Conservation (phyloP, 2,113 vertebrate species). For the Callorhinus ursinus region DNA sequence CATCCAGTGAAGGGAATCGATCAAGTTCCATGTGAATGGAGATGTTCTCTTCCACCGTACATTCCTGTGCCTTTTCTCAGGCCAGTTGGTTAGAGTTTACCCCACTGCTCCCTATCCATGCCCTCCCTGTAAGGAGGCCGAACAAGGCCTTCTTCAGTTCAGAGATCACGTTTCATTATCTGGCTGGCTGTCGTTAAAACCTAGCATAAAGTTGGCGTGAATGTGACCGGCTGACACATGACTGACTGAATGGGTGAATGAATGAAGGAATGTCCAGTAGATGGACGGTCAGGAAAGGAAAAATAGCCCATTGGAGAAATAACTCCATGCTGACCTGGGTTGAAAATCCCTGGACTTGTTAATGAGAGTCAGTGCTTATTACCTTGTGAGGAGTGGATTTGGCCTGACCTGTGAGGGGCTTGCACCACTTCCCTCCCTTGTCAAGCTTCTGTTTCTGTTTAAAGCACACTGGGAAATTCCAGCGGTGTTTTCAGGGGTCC, state of each 20-base stretch:
- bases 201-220: background rate
- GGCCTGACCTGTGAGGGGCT: slow-evolving; percentile 64
- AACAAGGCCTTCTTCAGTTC: background rate
- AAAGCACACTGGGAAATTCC: slow-evolving; percentile 84
- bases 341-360: slow-evolving; percentile 50
- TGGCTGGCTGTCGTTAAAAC: background rate
- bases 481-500: slow-evolving; percentile 81
- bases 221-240: background rate
- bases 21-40: background rate
- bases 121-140: background rate
- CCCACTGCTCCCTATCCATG: background rate
- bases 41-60: background rate
- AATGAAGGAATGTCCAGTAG: background rate
- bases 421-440: slow-evolving; percentile 59
- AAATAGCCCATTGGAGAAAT: background rate
- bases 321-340: background rate
- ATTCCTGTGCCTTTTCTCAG: background rate
- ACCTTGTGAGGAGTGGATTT: slow-evolving; percentile 45
- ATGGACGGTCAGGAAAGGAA: background rate
- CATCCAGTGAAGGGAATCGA: background rate
- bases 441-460: slow-evolving; percentile 89
- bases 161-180: background rate
- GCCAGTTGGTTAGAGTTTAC: background rate
- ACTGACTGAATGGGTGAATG: background rate
- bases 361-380: slow-evolving; percentile 60